These are phyloP conservation scores for Lagenorhynchus albirostris DNA, from an alignment of 2,113 vertebrate species.

Conservation along the genomic window DNA sequence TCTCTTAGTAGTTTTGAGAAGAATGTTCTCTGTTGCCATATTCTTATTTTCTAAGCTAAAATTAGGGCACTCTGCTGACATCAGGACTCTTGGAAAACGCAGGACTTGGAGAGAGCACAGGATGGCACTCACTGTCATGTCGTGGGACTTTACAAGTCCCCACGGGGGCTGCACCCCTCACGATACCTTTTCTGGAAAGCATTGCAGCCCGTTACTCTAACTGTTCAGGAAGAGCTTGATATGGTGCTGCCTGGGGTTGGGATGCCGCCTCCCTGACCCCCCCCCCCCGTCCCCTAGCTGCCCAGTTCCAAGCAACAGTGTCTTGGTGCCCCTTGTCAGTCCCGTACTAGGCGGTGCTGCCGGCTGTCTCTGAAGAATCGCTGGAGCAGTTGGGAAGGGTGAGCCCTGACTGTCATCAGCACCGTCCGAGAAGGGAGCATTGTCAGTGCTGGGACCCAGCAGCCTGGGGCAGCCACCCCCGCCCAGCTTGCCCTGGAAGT, in stretches of 20 bases:
- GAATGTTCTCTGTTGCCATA: background rate
- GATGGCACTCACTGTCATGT: background rate
- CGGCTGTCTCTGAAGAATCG: background rate
- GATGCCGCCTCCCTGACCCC: rapidly evolving
- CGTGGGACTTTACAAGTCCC: background rate
- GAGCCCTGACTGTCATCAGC: background rate
- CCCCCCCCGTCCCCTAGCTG: no score
- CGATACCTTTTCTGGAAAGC: background rate
- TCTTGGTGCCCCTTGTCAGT: background rate
- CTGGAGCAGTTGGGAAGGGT: no score
- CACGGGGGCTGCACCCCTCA: background rate
- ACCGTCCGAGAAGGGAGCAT: background rate
- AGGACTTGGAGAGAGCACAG: background rate
- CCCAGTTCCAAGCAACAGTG: background rate
- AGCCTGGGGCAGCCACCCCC: background rate
- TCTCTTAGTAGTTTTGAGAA: background rate
- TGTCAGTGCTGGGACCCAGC: background rate
- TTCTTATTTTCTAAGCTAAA: background rate
- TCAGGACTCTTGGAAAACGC: background rate
- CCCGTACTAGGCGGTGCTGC: background rate
- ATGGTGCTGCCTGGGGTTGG: rapidly evolving
- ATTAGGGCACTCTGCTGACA: background rate
- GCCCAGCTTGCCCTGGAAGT: rapidly evolving
- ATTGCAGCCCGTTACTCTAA: no score
- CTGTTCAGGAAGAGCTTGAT: background rate